Base-by-base conservation (phyloP, 2,888 invertebrate genomes). In the Acleris literana region DNA sequence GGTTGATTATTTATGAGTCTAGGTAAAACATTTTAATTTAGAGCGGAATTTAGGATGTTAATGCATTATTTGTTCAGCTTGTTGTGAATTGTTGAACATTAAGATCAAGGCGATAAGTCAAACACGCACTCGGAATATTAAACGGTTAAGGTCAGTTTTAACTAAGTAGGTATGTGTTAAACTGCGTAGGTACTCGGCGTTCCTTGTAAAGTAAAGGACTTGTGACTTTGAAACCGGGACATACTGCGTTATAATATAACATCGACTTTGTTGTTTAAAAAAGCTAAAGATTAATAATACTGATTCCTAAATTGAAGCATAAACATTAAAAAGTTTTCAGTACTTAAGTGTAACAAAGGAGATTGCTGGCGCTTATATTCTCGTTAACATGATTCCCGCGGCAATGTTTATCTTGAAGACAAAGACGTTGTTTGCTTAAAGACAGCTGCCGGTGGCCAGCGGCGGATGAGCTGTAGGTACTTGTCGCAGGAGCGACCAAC, bases 401-500 rank as follows among this genome's bases (percentile, higher is more conserved):
- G 17, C 52, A 55, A 9, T 51, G 25, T 29, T 33, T 53, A 64
- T 51, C 25, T 64, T 63, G 66, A 71, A 76, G 77, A 88, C 87
- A 87, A 88, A 87, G 88, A 78, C 82, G 73, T 85, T 85, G 86
- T 86, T 85, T 84, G 79, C 76, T 71, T 69, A 70, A 72, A 72
- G 69, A 71, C 70, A 72, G 69, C 70, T 70, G 69, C 13, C 13
- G 39, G 39, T 39, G 13, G 39, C 13, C 39, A 13, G 39, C 4
- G 13, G 13, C 39, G 39, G 39, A 4, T 39, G 4, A 39, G 9
- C 39, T 39, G 1, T 13, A 39, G 4, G 4, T 39, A 39, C 39
- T 39, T 39, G 39, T 39, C 39, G 13, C 39, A 39, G 33, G 7
- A 1, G 33, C 33, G 33, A 11, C 4, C 39, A 39, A 39, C 4